Evolutionary conservation across 2,888 invertebrate species (phyloP), one percentile per base, ranked within the genome.

Genomic region (Zeuzera pyrina): DNA sequence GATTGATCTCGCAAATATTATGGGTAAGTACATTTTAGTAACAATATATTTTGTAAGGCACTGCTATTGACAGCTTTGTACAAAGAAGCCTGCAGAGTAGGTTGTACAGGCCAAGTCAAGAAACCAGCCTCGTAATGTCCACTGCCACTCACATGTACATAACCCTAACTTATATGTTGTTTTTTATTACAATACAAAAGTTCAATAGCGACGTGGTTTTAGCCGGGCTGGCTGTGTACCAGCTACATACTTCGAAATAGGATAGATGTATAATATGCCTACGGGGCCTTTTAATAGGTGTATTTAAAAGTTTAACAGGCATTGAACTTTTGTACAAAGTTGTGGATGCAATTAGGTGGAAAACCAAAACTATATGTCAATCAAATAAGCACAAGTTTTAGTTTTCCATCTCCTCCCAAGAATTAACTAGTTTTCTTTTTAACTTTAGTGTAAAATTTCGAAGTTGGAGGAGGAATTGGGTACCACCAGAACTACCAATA

Each of bases 281-380:
- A 6, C 8, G 19, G 19, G 5, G 19, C 19, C 5, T 19, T 19
- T 6, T 8, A 6, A 6, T 19, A 8, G 5, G 8, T 8, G 8
- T 19, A 19, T 6, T 19, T 19, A 8, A n/a, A n/a, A 33, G 41
- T 44, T 39, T 42, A 42, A 45, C 59, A 64, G 61, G 64, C 59
- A 54, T 70, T 72, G 65, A 72, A 71, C 69, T 74, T 74, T 72
- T 71, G 72, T 72, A 73, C 72, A 76, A 74, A 72, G 74, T 72
- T 74, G 72, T 68, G 56, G 51, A 45, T 52, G 50, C 41, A 45
- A 43, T 34, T 4, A 12, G n/a, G 12, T 26, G n/a, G n/a, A n/a
- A n/a, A n/a, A n/a, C n/a, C n/a, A n/a, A n/a, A n/a, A n/a, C n/a
- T n/a, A n/a, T n/a, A n/a, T n/a, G n/a, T n/a, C n/a, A n/a, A n/a